Evolutionary conservation across 2,797 vertebrate genomes (phyloP), one percentile per base, ranked within the genome.

Genomic region (Cyprinodon diabolis): DNA sequence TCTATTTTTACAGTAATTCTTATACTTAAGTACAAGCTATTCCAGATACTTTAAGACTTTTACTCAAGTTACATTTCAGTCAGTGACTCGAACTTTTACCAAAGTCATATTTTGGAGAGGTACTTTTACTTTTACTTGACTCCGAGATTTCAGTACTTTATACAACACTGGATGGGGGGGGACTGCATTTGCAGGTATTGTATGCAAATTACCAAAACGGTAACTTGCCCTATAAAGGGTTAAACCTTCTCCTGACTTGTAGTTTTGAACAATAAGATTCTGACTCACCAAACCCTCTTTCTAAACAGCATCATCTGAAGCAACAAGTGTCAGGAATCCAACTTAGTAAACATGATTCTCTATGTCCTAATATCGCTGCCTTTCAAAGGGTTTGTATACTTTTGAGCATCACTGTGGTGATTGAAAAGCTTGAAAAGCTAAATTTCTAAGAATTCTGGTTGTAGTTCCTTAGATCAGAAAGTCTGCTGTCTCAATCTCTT

Each of bases 401-500:
- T 63, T 21, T 45, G 21, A 19, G 4, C 19, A 19, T 17, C 49
- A 19, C 49, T 19, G 4, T 51, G 7, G 49, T 17, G 21, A 7
- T 43, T 2, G 12, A 49, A 43, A 4, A 35, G 35, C 4, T 0
- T 40, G 60, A 70, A 35, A 12, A 47, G 37, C n/a, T 23, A 49
- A 45, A 80, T 79, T 75, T 67, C 58, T 37, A 69, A 17, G 3
- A 78, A 70, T 40, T 65, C 30, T 75, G 49, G 71, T 77, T 76
- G 67, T 21, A 1, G 30, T 47, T 76, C 74, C 62, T 62, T 1
- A 17, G 69, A 70, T 37, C 69, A 63, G 47, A 37, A 23, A 52
- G 55, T 75, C 57, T 71, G 68, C 35, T 80, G 72, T 80, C 55
- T 75, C 21, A 23, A 74, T 81, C 79, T 70, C 25, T 23, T 52